These are phyloP conservation scores for Pluvialis apricaria DNA, from an alignment of 2,113 vertebrate genomes.

Conservation along the genomic window DNA sequence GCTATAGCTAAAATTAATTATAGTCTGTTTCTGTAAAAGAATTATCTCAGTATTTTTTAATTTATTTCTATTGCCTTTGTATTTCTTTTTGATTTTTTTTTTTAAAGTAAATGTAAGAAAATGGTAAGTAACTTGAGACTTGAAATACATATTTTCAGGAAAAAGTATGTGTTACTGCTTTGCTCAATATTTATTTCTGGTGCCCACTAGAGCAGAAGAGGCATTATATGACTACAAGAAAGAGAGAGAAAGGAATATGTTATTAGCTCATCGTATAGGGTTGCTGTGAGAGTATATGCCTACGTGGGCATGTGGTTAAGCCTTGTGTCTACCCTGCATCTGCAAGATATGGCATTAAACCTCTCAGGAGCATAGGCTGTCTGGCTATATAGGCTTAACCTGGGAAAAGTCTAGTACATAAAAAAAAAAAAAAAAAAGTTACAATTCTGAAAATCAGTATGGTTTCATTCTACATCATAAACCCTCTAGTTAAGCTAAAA, in stretches of 20 bases:
- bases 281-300: background rate
- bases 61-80: background rate
- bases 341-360: background rate
- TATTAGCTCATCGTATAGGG: accelerated
- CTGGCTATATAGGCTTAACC: background rate
- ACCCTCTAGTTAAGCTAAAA: background rate
- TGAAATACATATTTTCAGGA: background rate
- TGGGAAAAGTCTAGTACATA: background rate
- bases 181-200: background rate
- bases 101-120: background rate
- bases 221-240: background rate
- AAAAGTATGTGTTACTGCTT: background rate
- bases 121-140: background rate
- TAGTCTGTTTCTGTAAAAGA: background rate
- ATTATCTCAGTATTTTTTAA: background rate
- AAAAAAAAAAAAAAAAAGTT: background rate
- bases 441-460: background rate
- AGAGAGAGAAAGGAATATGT: background rate
- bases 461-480: background rate
- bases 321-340: background rate
- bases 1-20: background rate
- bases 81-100: background rate
- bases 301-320: background rate
- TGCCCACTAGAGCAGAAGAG: background rate
- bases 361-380: background rate